phyloP scores from a whole-genome alignment of 2,113 vertebrate genomes.

The Antigone vipio region DNA sequence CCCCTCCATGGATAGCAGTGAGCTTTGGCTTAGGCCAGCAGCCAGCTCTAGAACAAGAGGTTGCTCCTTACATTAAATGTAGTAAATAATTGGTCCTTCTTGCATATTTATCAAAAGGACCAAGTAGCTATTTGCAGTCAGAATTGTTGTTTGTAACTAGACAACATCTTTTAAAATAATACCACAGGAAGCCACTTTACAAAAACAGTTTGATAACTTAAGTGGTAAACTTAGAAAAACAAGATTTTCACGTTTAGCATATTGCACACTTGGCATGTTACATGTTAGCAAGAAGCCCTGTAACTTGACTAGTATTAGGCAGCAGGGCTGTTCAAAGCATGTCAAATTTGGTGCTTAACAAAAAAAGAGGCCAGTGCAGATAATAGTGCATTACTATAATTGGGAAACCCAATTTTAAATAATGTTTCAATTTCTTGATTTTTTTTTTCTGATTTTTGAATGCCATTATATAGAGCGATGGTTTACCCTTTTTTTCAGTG shows the following conservation, averaged over 20 bases:
- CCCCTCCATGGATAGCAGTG: neutral
- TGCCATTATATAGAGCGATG: neutral
- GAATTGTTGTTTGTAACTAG: neutral
- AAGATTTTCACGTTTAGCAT: neutral
- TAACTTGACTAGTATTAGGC: neutral
- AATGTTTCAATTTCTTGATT: neutral
- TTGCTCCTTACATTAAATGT: neutral
- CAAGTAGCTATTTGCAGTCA: neutral
- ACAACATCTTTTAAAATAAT: neutral
- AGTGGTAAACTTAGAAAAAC: neutral
- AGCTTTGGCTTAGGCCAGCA: neutral
- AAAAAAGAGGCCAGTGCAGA: neutral
- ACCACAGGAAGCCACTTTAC: neutral
- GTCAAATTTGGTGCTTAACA: neutral
- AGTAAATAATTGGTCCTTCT: neutral
- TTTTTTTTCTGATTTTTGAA: neutral
- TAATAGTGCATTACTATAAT: neutral
- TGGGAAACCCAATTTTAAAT: neutral
- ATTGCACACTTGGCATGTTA: neutral
- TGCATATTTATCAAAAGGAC: neutral
- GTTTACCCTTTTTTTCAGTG: neutral
- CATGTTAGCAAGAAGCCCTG: neutral
- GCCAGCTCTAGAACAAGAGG: neutral
- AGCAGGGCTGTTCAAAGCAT: neutral
- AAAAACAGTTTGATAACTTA: neutral